Percentiles rank a stretch among this genome's conserved stretches.
Evolutionary conservation across 2,113 vertebrate species (phyloP).

Genomic region (Gavia stellata): DNA sequence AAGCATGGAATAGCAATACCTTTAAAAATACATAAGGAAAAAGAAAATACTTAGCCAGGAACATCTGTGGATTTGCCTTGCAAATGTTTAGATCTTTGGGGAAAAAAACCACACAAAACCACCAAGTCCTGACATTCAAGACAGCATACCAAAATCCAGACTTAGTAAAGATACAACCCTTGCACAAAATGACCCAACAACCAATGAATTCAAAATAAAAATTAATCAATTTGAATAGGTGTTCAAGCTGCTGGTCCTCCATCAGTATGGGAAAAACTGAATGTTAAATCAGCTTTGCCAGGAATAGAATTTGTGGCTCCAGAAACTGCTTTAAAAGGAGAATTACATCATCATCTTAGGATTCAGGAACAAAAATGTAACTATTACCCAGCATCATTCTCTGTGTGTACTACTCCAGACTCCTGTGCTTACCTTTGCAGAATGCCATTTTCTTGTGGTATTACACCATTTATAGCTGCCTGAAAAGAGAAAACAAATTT

Average conservation of each 20-base stretch:
- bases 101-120: neutral
- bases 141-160: neutral
- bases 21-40: neutral
- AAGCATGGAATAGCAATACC: neutral
- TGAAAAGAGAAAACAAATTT: conserved; percentile 70
- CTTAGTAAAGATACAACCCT: neutral
- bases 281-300: neutral
- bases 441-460: conserved; percentile 98
- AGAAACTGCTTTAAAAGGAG: conserved; percentile 6
- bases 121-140: neutral
- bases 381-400: neutral
- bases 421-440: conserved; percentile 86
- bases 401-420: neutral
- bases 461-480: conserved; percentile 99
- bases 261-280: neutral
- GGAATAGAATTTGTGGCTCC: neutral
- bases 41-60: neutral
- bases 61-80: neutral
- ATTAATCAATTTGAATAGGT: neutral
- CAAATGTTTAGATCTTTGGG: neutral
- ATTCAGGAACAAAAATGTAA: neutral
- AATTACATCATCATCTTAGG: neutral
- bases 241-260: neutral
- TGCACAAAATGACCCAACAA: neutral
- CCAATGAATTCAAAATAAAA: neutral